Evolutionary conservation across 2,888 invertebrate genomes (phyloP).

Genomic region (Drosophila engyochracea): DNA sequence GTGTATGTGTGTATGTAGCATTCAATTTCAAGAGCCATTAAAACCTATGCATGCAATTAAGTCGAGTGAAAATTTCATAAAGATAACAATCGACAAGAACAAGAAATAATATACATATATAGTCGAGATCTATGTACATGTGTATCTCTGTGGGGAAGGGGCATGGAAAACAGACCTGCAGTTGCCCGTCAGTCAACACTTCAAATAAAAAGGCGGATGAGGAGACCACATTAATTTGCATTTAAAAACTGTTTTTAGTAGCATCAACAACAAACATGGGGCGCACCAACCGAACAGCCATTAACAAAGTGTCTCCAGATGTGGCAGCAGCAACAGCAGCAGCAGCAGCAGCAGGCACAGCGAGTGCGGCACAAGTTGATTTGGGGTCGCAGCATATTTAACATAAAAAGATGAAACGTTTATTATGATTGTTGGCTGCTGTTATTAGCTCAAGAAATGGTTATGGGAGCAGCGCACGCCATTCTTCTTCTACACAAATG

Average conservation of each 20-base stretch:
- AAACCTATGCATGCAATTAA: conserved; percentile 80
- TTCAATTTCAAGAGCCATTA: conserved; percentile 81
- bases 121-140: conserved; percentile 26
- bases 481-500: conserved; percentile 53
- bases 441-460: conserved; percentile 77
- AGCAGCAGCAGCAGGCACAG: conserved; percentile 1
- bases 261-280: conserved; percentile 73
- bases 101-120: conserved; percentile 69
- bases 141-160: conserved; percentile 5
- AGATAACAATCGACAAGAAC: conserved; percentile 80
- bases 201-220: conserved; percentile 73
- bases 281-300: conserved; percentile 47
- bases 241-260: conserved; percentile 80
- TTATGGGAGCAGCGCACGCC: conserved; percentile 74
- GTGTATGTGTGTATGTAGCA: conserved; percentile 6
- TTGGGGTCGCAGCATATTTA: conserved; percentile 71
- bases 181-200: conserved; percentile 74
- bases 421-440: conserved; percentile 75
- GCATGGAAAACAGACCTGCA: conserved; percentile 46
- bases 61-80: conserved; percentile 80
- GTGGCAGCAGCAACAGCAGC: conserved; percentile 49
- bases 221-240: conserved; percentile 78
- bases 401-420: conserved; percentile 79
- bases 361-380: conserved; percentile 50
- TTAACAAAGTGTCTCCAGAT: conserved; percentile 81